Evolutionary conservation across 35 echinoderm and acorn worm genomes (phyloP).

Genomic region (Stichopus chloronotus): DNA sequence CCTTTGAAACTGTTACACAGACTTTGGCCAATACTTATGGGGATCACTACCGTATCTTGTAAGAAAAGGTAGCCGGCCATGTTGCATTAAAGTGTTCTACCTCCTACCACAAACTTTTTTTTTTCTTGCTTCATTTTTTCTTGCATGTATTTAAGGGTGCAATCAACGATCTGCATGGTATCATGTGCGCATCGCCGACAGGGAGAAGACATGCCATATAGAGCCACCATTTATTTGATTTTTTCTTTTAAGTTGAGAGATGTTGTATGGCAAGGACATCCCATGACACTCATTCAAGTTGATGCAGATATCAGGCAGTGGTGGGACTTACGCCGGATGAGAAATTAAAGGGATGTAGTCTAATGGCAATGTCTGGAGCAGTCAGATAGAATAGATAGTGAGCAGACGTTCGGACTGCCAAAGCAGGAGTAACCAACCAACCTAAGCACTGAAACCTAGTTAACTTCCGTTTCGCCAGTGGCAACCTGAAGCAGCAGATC

Average conservation of each 20-base stretch:
- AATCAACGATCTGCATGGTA: no score
- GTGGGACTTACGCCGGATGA: slow-evolving; percentile 44
- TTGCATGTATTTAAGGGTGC: no score
- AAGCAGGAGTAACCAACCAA: slow-evolving; percentile 37
- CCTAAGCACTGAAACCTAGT: slow-evolving; percentile 32
- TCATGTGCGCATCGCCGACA: no score
- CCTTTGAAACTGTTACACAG: no score
- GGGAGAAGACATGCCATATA: no score
- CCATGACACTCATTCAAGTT: slow-evolving; percentile 45
- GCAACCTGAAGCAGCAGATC: slow-evolving; percentile 17
- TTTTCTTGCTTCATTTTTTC: no score
- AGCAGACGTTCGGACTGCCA: slow-evolving; percentile 54
- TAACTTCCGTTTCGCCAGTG: slow-evolving; percentile 12
- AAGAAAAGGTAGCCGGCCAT: no score
- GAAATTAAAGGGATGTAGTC: slow-evolving; percentile 54
- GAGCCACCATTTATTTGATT: no score
- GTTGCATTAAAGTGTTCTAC: no score
- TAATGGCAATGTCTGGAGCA: slow-evolving; percentile 60
- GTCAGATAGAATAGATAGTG: slow-evolving; percentile 58
- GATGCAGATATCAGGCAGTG: slow-evolving; percentile 53
- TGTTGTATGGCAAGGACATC: slow-evolving; percentile 47
- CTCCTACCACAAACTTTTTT: no score
- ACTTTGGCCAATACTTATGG: no score
- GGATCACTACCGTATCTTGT: no score
- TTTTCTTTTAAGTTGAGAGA: slow-evolving; percentile 6